Evolutionary conservation across 2,797 vertebrate species (phyloP), one percentile per base, ranked within the genome.

Genomic region (Kryptopterus vitreolus): DNA sequence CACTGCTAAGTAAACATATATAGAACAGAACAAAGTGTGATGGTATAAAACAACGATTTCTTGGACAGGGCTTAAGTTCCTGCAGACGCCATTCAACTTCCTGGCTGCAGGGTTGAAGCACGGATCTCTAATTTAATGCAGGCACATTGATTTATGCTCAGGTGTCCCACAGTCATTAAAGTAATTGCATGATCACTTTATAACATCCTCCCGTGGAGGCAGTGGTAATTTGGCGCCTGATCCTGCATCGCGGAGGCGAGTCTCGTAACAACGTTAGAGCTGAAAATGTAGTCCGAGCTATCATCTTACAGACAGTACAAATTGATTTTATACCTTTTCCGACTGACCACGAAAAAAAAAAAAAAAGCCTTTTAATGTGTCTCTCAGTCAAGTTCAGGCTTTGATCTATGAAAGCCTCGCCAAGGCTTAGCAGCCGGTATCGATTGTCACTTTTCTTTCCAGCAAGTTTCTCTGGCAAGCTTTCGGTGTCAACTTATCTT

Each of bases 131-230:
- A 92, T 92, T 91, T 90, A 93, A 93, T 93, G 89, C 71, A 72
- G 83, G 82, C 85, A 84, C 88, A 93, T 92, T 92, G 92, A 94
- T 93, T 93, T 91, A 91, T 90, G 89, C 90, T 92, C 84, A 83
- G 86, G 88, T 92, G 89, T 93, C 91, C 89, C 84, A 84, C 84
- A 88, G 89, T 92, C 92, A 93, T 94, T 94, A 93, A 90, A 90
- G 87, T 92, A 94, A 94, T 93, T 92, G 92, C 90, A 89, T 92
- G 92, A 93, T 93, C 87, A 89, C 89, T 94, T 93, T 91, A 92
- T 92, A 94, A 93, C 90, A 88, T 87, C 90, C 87, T 92, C 88
- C 87, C 87, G 65, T 85, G 82, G 89, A 89, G 87, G 88, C 86
- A 66, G 61, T 80, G 86, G 86, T 91, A 88, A 93, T 92, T 86